Conservation (phyloP, 2,113 vertebrate species). For the Anoplopoma fimbria region DNA sequence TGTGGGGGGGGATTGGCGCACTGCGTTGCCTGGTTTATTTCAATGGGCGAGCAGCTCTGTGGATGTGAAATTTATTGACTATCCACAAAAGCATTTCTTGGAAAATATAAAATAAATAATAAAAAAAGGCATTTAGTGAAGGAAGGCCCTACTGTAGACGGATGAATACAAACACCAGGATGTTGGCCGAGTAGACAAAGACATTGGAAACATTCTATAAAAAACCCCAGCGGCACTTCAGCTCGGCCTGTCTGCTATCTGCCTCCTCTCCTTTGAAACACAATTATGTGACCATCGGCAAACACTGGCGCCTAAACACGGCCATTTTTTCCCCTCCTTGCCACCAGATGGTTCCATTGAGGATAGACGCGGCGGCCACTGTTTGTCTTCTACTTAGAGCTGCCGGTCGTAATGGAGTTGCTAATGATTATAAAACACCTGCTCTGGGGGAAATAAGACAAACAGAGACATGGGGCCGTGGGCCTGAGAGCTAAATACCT, state of each 20-base stretch:
- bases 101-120: constrained; percentile 58
- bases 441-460: constrained; percentile 85
- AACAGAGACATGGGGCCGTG: constrained; percentile 78
- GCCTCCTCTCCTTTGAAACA: constrained; percentile 74
- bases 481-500: constrained; percentile 81
- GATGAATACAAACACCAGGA: constrained; percentile 77
- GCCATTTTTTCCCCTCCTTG: constrained; percentile 79
- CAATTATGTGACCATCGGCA: constrained; percentile 79
- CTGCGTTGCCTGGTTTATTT: background rate
- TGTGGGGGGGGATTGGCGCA: background rate
- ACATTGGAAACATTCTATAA: constrained; percentile 67
- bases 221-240: constrained; percentile 70
- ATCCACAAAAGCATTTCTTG: constrained; percentile 51
- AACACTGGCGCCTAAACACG: constrained; percentile 77
- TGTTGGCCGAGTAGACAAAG: constrained; percentile 66
- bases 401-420: constrained; percentile 77
- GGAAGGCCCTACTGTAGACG: constrained; percentile 62
- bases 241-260: constrained; percentile 65
- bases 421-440: constrained; percentile 87
- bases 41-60: background rate
- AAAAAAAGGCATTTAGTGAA: constrained; percentile 63
- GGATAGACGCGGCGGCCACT: constrained; percentile 66
- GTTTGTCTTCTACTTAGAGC: constrained; percentile 84
- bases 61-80: constrained; percentile 57
- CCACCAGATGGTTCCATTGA: constrained; percentile 86